Percentiles rank a stretch among this genome's conserved stretches.
These are phyloP conservation scores for Bilobella aurantiaca DNA, from an alignment of 1,140 invertebrate genomes.

Conservation along the genomic window DNA sequence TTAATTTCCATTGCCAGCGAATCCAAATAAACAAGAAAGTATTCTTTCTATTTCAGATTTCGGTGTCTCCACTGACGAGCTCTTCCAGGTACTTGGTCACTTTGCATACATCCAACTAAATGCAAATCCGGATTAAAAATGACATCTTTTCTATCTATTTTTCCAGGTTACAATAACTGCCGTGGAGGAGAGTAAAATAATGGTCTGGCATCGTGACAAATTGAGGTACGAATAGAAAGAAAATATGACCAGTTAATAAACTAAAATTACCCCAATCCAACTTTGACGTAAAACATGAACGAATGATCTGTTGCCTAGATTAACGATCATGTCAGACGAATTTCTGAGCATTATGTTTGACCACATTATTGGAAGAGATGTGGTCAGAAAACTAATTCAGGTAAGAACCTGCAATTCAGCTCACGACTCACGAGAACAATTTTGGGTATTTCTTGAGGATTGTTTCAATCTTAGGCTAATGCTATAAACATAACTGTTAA, in stretches of 20 bases:
- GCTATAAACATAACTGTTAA: too few relatives aligned
- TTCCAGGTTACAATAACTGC: constrained; percentile 70
- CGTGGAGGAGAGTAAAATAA: constrained; percentile 70
- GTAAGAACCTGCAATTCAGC: constrained; percentile 42
- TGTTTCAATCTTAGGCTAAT: too few relatives aligned
- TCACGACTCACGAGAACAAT: background rate
- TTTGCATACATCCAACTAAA: too few relatives aligned
- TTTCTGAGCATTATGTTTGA: constrained; percentile 77
- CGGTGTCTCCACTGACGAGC: constrained; percentile 75
- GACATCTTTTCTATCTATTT: constrained; percentile 5
- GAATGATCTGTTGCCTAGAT: constrained; percentile 47
- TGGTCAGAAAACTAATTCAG: constrained; percentile 82
- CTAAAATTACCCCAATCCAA: too few relatives aligned
- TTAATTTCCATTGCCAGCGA: too few relatives aligned
- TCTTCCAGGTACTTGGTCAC: constrained; percentile 71
- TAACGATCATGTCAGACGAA: constrained; percentile 70
- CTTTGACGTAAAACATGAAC: too few relatives aligned
- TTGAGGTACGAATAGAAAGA: background rate
- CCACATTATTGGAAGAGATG: constrained; percentile 74
- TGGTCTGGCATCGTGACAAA: constrained; percentile 77
- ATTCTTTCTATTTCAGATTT: constrained; percentile 48
- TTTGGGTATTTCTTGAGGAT: constrained; percentile 7
- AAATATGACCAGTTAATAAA: background rate
- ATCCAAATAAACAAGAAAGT: too few relatives aligned
- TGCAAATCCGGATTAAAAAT: background rate